A percentile compares a stretch with the other conserved stretches of the same genome.
phyloP scores from a whole-genome alignment of 2,888 invertebrate genomes.

The Lithophane semibrunnea region DNA sequence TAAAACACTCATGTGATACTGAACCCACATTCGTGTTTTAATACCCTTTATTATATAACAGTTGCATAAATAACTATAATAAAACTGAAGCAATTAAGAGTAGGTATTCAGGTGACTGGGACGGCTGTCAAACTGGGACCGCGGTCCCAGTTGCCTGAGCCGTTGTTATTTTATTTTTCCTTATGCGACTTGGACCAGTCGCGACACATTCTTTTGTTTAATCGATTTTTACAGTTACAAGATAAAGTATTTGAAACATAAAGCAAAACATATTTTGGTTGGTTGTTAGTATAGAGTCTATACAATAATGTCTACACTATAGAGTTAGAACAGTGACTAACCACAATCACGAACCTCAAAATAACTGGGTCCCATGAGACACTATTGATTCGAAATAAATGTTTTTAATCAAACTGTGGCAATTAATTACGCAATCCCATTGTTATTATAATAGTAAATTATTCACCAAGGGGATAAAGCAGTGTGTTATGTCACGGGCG shows the following conservation, averaged over 20 bases:
- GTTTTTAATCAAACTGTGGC: background rate
- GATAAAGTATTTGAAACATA: background rate
- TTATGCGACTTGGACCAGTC: background rate
- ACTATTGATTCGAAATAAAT: background rate
- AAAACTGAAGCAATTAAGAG: background rate
- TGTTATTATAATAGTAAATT: background rate
- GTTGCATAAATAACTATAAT: background rate
- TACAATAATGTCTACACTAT: background rate
- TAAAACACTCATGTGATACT: too few relatives aligned
- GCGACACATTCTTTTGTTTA: background rate
- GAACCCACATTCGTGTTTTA: too few relatives aligned
- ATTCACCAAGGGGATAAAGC: background rate
- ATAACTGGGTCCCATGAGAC: constrained; percentile 7
- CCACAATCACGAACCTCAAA: constrained; percentile 15
- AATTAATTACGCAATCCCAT: background rate
- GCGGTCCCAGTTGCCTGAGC: background rate
- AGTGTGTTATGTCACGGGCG: background rate
- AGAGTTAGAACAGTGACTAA: background rate
- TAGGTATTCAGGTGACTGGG: background rate
- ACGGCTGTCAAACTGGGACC: background rate
- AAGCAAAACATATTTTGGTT: background rate
- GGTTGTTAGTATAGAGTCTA: background rate
- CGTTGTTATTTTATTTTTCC: background rate
- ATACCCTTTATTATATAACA: too few relatives aligned
- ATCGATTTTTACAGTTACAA: background rate